Conservation (phyloP, 2,888 invertebrate genomes). For the Mylabris sibirica region DNA sequence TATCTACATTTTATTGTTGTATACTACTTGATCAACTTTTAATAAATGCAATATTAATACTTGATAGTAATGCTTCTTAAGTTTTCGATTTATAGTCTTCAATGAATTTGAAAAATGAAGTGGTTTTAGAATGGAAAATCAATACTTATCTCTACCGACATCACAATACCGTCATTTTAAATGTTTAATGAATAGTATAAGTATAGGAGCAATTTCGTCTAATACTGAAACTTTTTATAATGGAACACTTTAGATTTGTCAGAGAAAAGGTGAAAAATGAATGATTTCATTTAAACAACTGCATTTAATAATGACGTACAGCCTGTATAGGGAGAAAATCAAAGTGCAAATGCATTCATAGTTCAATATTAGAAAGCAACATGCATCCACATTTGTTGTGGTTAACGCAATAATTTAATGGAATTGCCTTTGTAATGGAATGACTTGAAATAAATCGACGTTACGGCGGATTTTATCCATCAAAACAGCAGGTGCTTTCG, state of each 20-base stretch:
- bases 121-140: neutral
- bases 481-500: neutral
- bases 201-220: too few relatives aligned
- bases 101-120: too few relatives aligned
- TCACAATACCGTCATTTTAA: neutral
- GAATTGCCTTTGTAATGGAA: neutral
- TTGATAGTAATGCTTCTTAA: too few relatives aligned
- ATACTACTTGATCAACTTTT: too few relatives aligned
- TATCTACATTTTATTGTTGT: neutral
- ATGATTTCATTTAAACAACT: neutral
- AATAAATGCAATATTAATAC: too few relatives aligned
- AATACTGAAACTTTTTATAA: too few relatives aligned
- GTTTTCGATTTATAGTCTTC: too few relatives aligned
- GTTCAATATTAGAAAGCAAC: neutral
- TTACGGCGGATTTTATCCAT: neutral
- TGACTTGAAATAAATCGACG: neutral
- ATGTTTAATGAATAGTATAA: neutral
- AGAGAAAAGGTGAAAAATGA: neutral
- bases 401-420: slow-evolving; percentile 1
- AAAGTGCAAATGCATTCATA: neutral
- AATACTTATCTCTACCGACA: too few relatives aligned
- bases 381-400: neutral
- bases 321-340: neutral
- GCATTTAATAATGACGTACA: neutral
- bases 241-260: too few relatives aligned